These are phyloP conservation scores for Philereme vetulata DNA, from an alignment of 2,888 invertebrate genomes.

Conservation along the genomic window DNA sequence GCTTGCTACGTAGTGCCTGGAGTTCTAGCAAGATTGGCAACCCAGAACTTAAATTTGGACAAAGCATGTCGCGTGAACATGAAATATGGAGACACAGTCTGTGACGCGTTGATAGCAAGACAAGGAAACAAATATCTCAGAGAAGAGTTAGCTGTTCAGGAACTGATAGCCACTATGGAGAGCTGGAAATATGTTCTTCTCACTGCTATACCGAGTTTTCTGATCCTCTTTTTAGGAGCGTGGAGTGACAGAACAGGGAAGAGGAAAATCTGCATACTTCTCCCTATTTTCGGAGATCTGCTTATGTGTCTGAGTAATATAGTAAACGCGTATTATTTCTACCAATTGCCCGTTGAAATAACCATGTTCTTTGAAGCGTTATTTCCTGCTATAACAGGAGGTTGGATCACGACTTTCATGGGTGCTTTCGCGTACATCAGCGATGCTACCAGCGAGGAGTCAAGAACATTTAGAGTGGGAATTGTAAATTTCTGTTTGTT, in stretches of 20 bases:
- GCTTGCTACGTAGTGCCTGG: not conserved
- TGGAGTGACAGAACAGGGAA: not conserved
- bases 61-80: not conserved
- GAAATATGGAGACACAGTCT: not conserved
- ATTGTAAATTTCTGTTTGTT: not conserved
- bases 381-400: not conserved
- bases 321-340: not conserved
- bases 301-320: not conserved
- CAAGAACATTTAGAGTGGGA: not conserved
- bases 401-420: not conserved
- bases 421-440: not conserved
- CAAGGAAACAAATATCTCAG: not conserved
- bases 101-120: not conserved
- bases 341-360: not conserved
- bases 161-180: not conserved
- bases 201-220: not conserved
- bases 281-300: not conserved
- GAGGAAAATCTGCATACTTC: not conserved
- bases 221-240: not conserved
- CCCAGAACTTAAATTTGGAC: not conserved
- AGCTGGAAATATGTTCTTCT: not conserved
- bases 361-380: not conserved
- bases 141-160: conserved; percentile 3
- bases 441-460: not conserved
- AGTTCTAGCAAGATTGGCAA: not conserved